Evolutionary conservation across 2,888 invertebrate species (phyloP).

Genomic region (Eumacrocentrus americanus): DNA sequence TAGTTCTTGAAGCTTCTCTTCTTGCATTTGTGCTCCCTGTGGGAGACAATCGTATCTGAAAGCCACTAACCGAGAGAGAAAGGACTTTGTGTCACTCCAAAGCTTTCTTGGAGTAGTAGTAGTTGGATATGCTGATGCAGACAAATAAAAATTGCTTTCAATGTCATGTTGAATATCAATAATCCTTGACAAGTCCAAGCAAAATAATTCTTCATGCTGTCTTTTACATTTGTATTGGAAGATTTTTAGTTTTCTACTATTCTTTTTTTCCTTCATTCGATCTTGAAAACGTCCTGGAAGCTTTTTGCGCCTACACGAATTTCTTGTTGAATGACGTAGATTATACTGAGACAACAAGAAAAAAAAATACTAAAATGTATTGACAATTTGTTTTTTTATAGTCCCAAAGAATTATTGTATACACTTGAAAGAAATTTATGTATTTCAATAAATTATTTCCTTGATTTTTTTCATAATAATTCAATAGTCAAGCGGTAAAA

Average conservation of each 20-base stretch:
- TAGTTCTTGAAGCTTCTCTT: conserved; percentile 45
- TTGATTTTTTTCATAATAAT: no score
- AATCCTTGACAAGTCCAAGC: background rate
- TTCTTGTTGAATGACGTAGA: conserved; percentile 14
- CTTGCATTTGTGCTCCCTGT: background rate
- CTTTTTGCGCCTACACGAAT: conserved; percentile 7
- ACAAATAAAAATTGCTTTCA: background rate
- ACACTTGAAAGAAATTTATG: no score
- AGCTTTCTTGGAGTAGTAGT: no score
- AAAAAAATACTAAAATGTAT: no score
- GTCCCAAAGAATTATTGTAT: no score
- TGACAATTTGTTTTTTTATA: no score
- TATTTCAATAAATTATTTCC: no score
- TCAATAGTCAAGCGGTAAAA: no score
- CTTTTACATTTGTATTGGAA: background rate
- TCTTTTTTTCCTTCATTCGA: background rate
- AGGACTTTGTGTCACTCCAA: background rate
- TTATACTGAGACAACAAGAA: conserved; percentile 15
- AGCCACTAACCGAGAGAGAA: background rate
- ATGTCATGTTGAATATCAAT: background rate
- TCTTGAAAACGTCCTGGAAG: background rate
- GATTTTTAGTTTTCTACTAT: background rate
- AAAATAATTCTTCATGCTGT: conserved; percentile 1
- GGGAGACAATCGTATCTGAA: background rate
- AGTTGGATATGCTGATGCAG: no score